These are phyloP conservation scores for Ostrea edulis DNA, from an alignment of 1,140 invertebrate species.

Conservation along the genomic window DNA sequence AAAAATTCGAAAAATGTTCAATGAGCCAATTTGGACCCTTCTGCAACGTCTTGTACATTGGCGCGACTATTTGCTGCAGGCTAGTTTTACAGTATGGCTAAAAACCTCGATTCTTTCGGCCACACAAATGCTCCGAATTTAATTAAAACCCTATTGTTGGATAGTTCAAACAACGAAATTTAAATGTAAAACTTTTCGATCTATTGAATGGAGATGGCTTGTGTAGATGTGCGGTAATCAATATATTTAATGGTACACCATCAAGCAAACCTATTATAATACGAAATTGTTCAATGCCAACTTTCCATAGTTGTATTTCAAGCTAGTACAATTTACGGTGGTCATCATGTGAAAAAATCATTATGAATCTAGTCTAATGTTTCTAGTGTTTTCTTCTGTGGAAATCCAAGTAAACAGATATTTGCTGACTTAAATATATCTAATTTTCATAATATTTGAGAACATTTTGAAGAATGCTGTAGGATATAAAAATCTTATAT, in stretches of 20 bases:
- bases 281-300: too few relatives aligned
- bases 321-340: too few relatives aligned
- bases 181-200: conserved; percentile 5
- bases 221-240: not conserved
- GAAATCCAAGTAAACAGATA: too few relatives aligned
- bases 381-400: too few relatives aligned
- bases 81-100: not conserved
- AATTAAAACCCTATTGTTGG: not conserved
- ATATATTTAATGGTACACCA: not conserved
- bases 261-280: not conserved
- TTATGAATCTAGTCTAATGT: too few relatives aligned
- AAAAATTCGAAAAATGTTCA: not conserved
- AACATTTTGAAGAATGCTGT: too few relatives aligned
- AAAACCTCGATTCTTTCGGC: not conserved
- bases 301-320: too few relatives aligned
- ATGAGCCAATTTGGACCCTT: not conserved
- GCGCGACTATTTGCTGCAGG: not conserved
- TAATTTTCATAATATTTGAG: too few relatives aligned
- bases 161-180: not conserved
- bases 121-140: not conserved
- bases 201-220: not conserved
- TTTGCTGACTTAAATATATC: too few relatives aligned
- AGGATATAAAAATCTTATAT: too few relatives aligned
- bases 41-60: not conserved
- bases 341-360: too few relatives aligned